Evolutionary conservation across 2,113 vertebrate species (phyloP).

Genomic region (Vanacampus margaritifer): DNA sequence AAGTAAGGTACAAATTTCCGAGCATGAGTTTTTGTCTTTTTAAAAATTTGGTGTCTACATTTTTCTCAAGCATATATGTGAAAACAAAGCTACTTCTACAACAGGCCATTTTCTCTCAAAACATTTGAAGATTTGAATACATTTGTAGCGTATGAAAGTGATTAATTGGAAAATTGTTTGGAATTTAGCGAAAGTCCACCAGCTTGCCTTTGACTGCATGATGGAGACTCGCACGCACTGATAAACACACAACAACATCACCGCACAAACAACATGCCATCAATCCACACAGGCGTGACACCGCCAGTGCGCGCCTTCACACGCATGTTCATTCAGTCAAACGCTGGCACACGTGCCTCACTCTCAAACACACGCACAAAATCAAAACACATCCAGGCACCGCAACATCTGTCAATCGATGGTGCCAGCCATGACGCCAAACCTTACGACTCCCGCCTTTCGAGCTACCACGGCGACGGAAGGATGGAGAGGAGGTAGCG

Average conservation of each 20-base stretch:
- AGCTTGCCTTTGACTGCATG: background rate
- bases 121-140: too few species aligned
- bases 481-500: conserved; percentile 18
- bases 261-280: background rate
- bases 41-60: too few species aligned
- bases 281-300: background rate
- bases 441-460: conserved; percentile 33
- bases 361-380: conserved; percentile 25
- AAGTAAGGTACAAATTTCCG: too few species aligned
- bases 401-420: conserved; percentile 64
- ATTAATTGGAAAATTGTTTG: too few species aligned
- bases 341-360: conserved; percentile 53
- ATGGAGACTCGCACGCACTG: background rate
- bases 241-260: background rate
- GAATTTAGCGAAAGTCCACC: too few species aligned
- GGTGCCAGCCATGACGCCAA: conserved; percentile 50
- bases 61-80: too few species aligned
- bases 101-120: too few species aligned
- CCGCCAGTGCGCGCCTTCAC: conserved; percentile 28
- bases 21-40: too few species aligned
- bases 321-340: conserved; percentile 53
- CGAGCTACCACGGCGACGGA: conserved; percentile 17
- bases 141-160: too few species aligned
- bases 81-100: too few species aligned
- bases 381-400: conserved; percentile 45